Base-by-base conservation (phyloP, 2,113 vertebrate genomes). In the Paedocypris sp. region DNA sequence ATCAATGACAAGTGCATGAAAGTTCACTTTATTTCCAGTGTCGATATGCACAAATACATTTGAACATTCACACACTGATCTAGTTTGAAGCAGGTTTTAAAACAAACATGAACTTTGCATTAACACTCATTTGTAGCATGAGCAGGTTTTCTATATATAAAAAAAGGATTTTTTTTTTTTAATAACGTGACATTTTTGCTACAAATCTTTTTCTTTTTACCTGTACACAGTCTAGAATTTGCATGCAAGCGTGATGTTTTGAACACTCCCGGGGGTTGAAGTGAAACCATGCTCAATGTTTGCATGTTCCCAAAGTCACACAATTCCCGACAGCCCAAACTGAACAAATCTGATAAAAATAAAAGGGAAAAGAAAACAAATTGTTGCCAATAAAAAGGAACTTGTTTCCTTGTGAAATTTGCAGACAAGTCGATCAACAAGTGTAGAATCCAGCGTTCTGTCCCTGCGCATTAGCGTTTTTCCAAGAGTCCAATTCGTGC, bases 391-490 rank as follows among this genome's bases (percentile, higher is more conserved):
- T 51, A 70, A 70, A 70, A 70, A 39, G 25, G 45, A 70, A 64
- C 3, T 38, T 31, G 15, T 62, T 50, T 47, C 26, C 56, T 66
- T 48, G 56, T 23, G 35, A 54, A 20, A 25, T 26, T 42, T 39
- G 28, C 35, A 60, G 16, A 39, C 51, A 29, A 18, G 50, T 41
- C 6, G 43, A 23, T 70, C 51, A 70, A 66, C 68, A 70, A 42
- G 16, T 70, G 50, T 70, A 70, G 45, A 70, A 66, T 52, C 59
- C 62, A 11, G 68, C 12, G 20, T 53, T 41, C 22, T 66, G 68
- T 52, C 49, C 68, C 19, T 66, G 68, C 43, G 54, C 39, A 22
- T 69, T 47, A 6, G 63, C 31, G 11, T 54, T 58, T 51, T 69
- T 62, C 52, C 41, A 47, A 2, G 58, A 13, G 10, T 60, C 50